Percentiles rank a stretch among this genome's conserved stretches.
These are phyloP conservation scores for Zeugodacus cucurbitae DNA, from an alignment of 1,140 invertebrate species.

Conservation along the genomic window DNA sequence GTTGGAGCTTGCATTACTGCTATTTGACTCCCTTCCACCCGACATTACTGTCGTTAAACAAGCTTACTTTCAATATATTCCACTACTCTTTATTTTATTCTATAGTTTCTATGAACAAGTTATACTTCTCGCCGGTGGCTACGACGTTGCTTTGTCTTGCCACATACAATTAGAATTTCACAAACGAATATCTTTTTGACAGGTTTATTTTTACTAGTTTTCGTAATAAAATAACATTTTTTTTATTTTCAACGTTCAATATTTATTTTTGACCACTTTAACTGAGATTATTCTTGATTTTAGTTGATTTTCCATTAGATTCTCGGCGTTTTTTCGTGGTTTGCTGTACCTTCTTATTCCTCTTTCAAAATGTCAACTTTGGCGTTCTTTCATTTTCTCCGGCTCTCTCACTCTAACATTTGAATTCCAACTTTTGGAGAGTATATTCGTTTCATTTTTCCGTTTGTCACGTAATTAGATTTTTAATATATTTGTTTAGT, in stretches of 20 bases:
- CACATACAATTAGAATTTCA: not conserved
- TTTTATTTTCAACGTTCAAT: not conserved
- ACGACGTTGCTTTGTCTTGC: not conserved
- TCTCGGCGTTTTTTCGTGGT: slow-evolving; percentile 24
- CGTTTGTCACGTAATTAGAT: slow-evolving; percentile 18
- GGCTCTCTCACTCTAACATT: not conserved
- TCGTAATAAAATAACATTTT: not conserved
- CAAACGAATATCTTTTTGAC: not conserved
- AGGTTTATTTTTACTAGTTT: not conserved
- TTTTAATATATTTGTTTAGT: not conserved
- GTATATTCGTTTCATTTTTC: not conserved
- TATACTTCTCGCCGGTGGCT: not conserved
- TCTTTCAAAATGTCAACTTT: slow-evolving; percentile 39
- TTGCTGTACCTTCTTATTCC: slow-evolving; percentile 29
- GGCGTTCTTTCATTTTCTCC: slow-evolving; percentile 23
- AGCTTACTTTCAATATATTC: not conserved
- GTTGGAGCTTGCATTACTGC: slow-evolving; percentile 42
- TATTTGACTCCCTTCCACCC: slow-evolving; percentile 58
- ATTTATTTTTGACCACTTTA: not conserved
- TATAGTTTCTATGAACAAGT: not conserved
- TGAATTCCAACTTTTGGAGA: not conserved
- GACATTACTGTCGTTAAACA: slow-evolving; percentile 50
- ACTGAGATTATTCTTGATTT: not conserved
- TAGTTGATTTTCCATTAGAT: not conserved
- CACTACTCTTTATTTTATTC: not conserved